These are phyloP conservation scores for Drosophila robusta DNA, from an alignment of 2,888 invertebrate species.

Conservation along the genomic window DNA sequence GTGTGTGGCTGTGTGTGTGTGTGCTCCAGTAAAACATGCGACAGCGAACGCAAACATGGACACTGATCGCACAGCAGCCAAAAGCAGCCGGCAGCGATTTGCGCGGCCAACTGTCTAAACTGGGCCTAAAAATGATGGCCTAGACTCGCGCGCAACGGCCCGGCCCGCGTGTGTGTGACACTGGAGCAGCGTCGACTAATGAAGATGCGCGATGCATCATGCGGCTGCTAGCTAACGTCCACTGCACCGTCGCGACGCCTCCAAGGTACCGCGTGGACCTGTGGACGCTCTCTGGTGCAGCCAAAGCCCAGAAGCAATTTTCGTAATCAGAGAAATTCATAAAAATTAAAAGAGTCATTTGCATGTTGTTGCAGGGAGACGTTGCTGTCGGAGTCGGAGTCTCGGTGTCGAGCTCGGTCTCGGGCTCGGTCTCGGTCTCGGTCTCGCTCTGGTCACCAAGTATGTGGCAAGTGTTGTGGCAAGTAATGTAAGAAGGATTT, in stretches of 20 bases:
- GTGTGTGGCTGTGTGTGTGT: slow-evolving; percentile 29
- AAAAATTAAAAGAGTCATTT: slow-evolving; percentile 81
- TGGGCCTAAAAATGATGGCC: slow-evolving; percentile 74
- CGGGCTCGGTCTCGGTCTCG: neutral
- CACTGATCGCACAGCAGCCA: slow-evolving; percentile 58
- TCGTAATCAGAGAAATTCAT: slow-evolving; percentile 81
- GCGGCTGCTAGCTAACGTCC: slow-evolving; percentile 45
- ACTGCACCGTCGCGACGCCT: slow-evolving; percentile 27
- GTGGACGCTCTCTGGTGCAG: slow-evolving; percentile 25
- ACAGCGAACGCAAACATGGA: slow-evolving; percentile 77
- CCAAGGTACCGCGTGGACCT: slow-evolving; percentile 1
- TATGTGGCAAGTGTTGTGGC: slow-evolving; percentile 45
- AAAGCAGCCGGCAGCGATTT: slow-evolving; percentile 53
- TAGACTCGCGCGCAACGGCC: slow-evolving; percentile 26
- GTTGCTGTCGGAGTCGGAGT: neutral
- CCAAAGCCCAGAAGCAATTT: slow-evolving; percentile 80
- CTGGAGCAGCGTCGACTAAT: slow-evolving; percentile 75
- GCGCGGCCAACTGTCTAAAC: slow-evolving; percentile 63
- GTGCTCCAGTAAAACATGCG: slow-evolving; percentile 70
- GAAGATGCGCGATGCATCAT: slow-evolving; percentile 81
- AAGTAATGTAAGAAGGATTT: slow-evolving; percentile 75
- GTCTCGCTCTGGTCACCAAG: slow-evolving; percentile 25
- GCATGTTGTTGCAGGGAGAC: slow-evolving; percentile 69
- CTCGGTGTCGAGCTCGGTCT: no score
- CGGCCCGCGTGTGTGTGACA: slow-evolving; percentile 50